Base-by-base conservation (phyloP, 2,797 vertebrate genomes). In the Melanotaenia trifasciata region DNA sequence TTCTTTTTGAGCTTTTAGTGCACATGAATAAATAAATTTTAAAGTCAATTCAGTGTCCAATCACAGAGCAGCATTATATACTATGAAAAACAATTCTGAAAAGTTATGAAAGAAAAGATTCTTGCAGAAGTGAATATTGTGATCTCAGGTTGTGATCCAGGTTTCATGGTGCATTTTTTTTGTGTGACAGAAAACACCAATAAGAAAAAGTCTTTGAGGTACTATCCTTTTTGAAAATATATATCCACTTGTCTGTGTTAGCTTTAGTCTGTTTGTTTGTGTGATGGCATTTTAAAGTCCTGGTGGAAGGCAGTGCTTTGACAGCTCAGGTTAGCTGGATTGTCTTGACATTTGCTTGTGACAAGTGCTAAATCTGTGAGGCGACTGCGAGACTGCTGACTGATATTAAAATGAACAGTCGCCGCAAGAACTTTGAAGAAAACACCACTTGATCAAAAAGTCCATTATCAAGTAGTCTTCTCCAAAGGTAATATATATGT, bases 11-110 rank as follows among this genome's bases (percentile, higher is more conserved):
- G 86, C 84, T 93, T 81, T 92, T 78, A 91, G 76, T 82, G 83
- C 85, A 75, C 77, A 86, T 74, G 51, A 64, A 92, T 89, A 83
- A 89, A 93, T 92, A 92, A 83, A 92, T 93, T 93, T 84, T 70
- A 74, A 83, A 79, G 72, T 74, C 50, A 80, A 85, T 81, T 85
- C 78, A 61, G 64, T 83, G 72, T 81, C 89, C 88, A 87, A 70
- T 70, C 76, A 70, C 51, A 80, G 53, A 66, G 76, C 51, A 56
- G 58, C 45, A 43, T 58, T 58, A 70, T 72, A 83, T 64, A 66
- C 67, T 47, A 73, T 68, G n/a, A 70, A 88, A 85, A 80, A 60
- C 60, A 72, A 40, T 72, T 80, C 78, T 54, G 9, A 86, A 79
- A 76, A n/a, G 38, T 13, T 26, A 43, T 53, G 1, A 51, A 22